These are phyloP conservation scores for Macrosoma leucophasiata DNA, from an alignment of 2,888 invertebrate species.

Conservation along the genomic window DNA sequence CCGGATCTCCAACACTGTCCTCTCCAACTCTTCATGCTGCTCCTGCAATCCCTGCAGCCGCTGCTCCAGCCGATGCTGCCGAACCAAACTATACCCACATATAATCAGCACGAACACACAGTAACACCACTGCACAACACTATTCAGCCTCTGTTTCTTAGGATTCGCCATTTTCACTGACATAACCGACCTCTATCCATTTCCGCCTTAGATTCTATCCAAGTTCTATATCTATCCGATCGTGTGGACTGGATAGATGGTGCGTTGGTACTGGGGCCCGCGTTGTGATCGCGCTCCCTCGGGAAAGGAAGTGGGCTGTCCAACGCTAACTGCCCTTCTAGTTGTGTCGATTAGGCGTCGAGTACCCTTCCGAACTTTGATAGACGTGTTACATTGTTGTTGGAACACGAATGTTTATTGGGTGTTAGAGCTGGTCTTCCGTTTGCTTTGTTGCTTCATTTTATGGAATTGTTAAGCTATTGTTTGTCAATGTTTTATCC, in stretches of 20 bases:
- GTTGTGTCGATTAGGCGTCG: conserved; percentile 63
- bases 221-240: conserved; percentile 15
- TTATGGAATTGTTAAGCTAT: no score
- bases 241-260: conserved; percentile 32
- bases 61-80: conserved; percentile 58
- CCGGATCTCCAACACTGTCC: conserved; percentile 28
- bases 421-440: no score
- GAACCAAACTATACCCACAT: conserved; percentile 55
- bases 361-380: conserved; percentile 68
- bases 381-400: conserved; percentile 58
- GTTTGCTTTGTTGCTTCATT: no score
- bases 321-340: conserved; percentile 67
- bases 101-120: conserved; percentile 53
- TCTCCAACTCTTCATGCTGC: conserved; percentile 32
- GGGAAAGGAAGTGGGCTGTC: conserved; percentile 68
- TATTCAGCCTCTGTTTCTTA: conserved; percentile 41
- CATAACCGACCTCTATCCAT: conserved; percentile 23
- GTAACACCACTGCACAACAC: conserved; percentile 62
- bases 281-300: conserved; percentile 45
- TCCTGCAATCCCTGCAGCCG: conserved; percentile 53
- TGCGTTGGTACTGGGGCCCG: conserved; percentile 12
- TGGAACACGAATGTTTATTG: conserved; percentile 21
- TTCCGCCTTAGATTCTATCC: conserved; percentile 7
- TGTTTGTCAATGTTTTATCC: no score
- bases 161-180: conserved; percentile 42